Evolutionary conservation across 2,888 invertebrate species (phyloP).

Genomic region (Petrolisthes manimaculis): DNA sequence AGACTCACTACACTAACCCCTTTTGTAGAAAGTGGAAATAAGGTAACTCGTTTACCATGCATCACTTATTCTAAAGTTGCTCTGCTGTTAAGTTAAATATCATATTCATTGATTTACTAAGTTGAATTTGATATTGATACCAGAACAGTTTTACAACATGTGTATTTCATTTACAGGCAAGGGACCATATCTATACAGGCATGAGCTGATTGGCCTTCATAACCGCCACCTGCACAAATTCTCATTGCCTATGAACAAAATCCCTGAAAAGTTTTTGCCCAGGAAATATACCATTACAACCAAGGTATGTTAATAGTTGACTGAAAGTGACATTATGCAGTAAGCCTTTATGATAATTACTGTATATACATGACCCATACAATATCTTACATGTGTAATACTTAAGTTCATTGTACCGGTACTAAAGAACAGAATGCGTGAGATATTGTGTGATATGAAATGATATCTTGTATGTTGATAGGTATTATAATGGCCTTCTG

Average conservation of each 20-base stretch:
- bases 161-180: constrained; percentile 77
- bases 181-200: constrained; percentile 93
- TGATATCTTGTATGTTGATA: background rate
- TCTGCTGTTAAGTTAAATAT: too few species aligned
- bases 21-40: too few species aligned
- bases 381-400: too few species aligned
- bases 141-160: too few species aligned
- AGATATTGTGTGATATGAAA: background rate
- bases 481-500: background rate
- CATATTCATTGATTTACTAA: too few species aligned
- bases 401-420: background rate
- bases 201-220: constrained; percentile 90
- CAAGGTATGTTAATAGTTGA: constrained; percentile 71
- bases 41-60: too few species aligned
- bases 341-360: too few species aligned
- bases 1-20: too few species aligned
- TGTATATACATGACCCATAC: too few species aligned
- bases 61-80: too few species aligned
- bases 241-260: constrained; percentile 87
- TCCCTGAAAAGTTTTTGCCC: constrained; percentile 94
- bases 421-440: background rate
- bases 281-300: constrained; percentile 91
- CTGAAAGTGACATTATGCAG: too few species aligned
- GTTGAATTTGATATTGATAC: too few species aligned
- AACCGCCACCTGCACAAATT: constrained; percentile 83